These are phyloP conservation scores for Toxotes chatareus DNA, from an alignment of 2,113 vertebrate species.

Conservation along the genomic window DNA sequence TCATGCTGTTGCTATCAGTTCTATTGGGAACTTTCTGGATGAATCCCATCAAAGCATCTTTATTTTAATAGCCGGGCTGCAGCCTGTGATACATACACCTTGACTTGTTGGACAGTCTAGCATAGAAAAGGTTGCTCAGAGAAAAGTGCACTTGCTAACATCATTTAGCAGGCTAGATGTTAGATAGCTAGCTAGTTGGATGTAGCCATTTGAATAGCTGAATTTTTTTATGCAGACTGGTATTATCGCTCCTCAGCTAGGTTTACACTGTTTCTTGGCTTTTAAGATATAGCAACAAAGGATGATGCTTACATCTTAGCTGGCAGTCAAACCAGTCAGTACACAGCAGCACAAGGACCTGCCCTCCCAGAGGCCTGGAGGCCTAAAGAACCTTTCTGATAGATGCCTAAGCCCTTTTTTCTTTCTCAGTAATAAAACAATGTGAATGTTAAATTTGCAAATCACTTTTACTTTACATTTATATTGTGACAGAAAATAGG, in stretches of 20 bases:
- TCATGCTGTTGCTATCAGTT: not conserved
- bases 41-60: slow-evolving; percentile 4
- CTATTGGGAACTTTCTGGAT: not conserved
- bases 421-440: not conserved
- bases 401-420: not conserved
- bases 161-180: not conserved
- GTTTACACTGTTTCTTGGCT: not conserved
- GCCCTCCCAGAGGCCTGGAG: not conserved
- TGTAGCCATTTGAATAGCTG: not conserved
- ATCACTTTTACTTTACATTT: not conserved
- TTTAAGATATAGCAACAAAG: not conserved
- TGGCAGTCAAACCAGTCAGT: slow-evolving; percentile 1
- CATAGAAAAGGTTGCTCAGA: not conserved
- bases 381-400: not conserved
- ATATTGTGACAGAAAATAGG: not conserved
- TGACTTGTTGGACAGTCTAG: not conserved
- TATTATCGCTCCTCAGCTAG: not conserved
- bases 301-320: not conserved
- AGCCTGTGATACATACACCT: not conserved
- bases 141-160: not conserved
- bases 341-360: not conserved
- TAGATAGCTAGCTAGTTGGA: not conserved
- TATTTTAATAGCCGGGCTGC: slow-evolving; percentile 10
- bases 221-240: not conserved
- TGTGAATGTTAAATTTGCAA: not conserved